Conservation (phyloP, 35 echinoderm and acorn worm genomes). For the Strongylocentrotus purpuratus region DNA sequence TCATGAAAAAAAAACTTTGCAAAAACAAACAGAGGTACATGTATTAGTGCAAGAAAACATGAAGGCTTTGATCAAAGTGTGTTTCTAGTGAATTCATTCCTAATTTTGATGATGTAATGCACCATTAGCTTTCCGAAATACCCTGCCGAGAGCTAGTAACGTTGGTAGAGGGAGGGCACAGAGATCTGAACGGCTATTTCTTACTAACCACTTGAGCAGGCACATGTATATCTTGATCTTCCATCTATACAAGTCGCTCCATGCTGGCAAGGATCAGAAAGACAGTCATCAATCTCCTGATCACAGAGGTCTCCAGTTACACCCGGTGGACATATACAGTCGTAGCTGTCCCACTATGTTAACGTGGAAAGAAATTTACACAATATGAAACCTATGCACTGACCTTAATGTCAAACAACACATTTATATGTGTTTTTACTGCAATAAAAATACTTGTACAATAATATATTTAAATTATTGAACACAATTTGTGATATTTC, state of each 20-base stretch:
- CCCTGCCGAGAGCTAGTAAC: background rate
- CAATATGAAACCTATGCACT: too few relatives aligned
- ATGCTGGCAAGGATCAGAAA: conserved; percentile 22
- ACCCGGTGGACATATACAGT: background rate
- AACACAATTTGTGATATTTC: too few relatives aligned
- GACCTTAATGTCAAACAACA: too few relatives aligned
- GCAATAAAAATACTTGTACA: too few relatives aligned
- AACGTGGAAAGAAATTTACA: background rate
- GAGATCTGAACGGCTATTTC: background rate
- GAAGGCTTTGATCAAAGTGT: background rate
- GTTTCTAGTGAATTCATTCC: too few relatives aligned
- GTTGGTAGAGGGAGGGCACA: background rate
- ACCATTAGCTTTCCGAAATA: background rate
- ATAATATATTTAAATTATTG: too few relatives aligned
- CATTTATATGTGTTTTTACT: too few relatives aligned
- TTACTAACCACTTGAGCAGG: conserved; percentile 7
- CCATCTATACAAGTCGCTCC: conserved; percentile 40
- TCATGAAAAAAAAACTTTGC: too few relatives aligned
- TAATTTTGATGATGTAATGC: background rate
- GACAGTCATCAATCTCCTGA: conserved; percentile 37
- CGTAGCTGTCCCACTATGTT: background rate
- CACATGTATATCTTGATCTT: too few relatives aligned
- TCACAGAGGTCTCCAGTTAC: background rate
- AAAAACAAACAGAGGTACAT: too few relatives aligned
- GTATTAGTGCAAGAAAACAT: background rate